Conservation (phyloP, 2,888 invertebrate genomes). For the Pheosia gnoma region DNA sequence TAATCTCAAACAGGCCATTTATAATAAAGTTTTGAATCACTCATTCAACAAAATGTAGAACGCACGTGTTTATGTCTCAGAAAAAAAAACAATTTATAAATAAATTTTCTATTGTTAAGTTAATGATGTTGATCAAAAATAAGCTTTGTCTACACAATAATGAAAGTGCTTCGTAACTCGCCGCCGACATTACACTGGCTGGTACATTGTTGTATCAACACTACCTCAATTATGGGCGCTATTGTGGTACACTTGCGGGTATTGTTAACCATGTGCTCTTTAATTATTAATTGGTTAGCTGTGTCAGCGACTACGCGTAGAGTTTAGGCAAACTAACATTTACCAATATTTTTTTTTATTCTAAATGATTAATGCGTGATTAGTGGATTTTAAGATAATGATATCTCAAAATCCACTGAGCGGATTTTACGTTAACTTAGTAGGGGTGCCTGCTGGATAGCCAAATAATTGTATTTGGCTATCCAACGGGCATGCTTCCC, state of each 20-base stretch:
- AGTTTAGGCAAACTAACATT: too few species aligned
- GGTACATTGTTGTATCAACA: conserved; percentile 10
- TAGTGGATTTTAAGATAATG: too few species aligned
- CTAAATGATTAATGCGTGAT: too few species aligned
- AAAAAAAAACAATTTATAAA: not conserved
- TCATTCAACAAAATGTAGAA: not conserved
- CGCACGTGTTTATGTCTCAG: not conserved
- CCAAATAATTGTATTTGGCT: too few species aligned
- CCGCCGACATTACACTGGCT: conserved; percentile 5
- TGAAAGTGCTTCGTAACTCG: conserved; percentile 11
- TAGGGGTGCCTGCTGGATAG: too few species aligned
- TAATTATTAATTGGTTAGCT: not conserved
- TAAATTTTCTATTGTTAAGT: conserved; percentile 11
- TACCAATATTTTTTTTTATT: too few species aligned
- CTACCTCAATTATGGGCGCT: conserved; percentile 13
- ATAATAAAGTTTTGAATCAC: not conserved
- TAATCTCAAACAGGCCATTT: too few species aligned
- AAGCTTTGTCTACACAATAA: conserved; percentile 2
- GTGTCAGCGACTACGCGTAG: too few species aligned
- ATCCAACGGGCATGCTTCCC: too few species aligned
- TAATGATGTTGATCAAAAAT: conserved; percentile 4
- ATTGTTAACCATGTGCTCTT: conserved; percentile 9
- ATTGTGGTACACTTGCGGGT: conserved; percentile 13
- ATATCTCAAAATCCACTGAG: too few species aligned
- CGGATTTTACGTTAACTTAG: too few species aligned